Conservation (phyloP, 2,113 vertebrate genomes). For the Ochotona princeps region DNA sequence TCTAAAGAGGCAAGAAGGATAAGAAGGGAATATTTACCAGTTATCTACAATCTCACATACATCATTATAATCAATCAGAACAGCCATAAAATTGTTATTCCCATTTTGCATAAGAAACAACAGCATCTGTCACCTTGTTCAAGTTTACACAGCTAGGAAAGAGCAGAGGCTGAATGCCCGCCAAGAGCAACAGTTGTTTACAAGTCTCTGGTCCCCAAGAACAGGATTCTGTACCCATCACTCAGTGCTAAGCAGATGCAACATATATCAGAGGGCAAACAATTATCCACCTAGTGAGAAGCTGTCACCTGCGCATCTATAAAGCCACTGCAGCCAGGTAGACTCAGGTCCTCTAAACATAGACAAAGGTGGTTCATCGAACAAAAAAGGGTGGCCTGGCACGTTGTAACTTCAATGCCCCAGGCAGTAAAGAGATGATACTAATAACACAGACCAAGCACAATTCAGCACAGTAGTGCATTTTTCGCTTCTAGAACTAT, state of each 20-base stretch:
- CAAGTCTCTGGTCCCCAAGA: background rate
- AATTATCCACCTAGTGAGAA: background rate
- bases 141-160: background rate
- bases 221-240: background rate
- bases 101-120: conserved; percentile 32
- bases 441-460: background rate
- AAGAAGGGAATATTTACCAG: conserved; percentile 18
- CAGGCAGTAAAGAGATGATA: background rate
- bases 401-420: background rate
- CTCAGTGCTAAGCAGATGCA: background rate
- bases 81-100: background rate
- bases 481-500: conserved; percentile 39
- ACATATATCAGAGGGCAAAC: background rate
- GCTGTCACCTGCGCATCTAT: background rate
- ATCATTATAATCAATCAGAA: conserved; percentile 37
- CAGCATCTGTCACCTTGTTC: background rate
- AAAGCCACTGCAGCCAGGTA: background rate
- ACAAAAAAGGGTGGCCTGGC: background rate
- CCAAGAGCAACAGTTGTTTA: background rate
- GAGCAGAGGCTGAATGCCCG: background rate
- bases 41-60: background rate
- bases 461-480: background rate
- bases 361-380: background rate
- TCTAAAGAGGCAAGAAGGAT: conserved; percentile 19
- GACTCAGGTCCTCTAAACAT: background rate